Percentiles rank a stretch among this genome's conserved stretches.
Conservation (phyloP, 2,113 vertebrate genomes). For the Anseranas semipalmata region DNA sequence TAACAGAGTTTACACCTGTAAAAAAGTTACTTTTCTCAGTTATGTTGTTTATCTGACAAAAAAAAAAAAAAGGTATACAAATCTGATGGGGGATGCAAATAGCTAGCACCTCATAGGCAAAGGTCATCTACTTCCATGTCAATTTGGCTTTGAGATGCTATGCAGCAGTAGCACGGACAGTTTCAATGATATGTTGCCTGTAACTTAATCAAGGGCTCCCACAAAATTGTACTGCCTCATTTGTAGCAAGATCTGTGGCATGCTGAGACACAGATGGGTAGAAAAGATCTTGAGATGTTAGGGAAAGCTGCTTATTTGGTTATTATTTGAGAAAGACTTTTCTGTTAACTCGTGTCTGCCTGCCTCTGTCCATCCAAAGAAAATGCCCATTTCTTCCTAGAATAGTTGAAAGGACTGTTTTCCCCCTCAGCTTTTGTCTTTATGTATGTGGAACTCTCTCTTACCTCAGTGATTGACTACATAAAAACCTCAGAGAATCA, state of each 20-base stretch:
- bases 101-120: background rate
- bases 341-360: background rate
- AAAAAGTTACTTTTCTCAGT: background rate
- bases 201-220: background rate
- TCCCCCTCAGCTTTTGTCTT: background rate
- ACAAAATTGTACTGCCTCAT: background rate
- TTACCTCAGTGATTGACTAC: background rate
- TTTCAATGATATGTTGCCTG: background rate
- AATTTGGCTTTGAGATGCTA: background rate
- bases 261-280: background rate
- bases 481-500: background rate
- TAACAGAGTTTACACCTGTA: background rate
- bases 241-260: background rate
- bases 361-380: background rate
- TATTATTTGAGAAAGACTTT: background rate
- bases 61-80: background rate
- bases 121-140: background rate
- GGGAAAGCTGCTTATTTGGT: background rate
- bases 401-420: background rate
- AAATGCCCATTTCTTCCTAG: background rate
- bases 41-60: background rate
- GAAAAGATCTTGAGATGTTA: background rate
- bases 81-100: background rate
- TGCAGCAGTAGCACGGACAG: background rate
- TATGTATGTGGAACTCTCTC: background rate